phyloP scores from a whole-genome alignment of 2,888 invertebrate genomes.

The Orchestes rusci region DNA sequence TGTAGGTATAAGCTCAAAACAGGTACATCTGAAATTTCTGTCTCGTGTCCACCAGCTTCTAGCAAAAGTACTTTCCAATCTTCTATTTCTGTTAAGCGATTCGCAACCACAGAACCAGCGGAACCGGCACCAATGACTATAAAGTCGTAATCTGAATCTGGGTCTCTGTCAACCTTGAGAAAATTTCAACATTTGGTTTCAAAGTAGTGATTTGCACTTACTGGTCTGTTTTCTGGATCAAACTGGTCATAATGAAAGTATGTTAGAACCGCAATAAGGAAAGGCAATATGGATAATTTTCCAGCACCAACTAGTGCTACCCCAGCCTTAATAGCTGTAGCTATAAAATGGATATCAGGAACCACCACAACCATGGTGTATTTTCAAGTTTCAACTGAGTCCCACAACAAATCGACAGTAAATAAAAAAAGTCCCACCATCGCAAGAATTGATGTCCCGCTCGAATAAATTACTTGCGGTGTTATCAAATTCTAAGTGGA shows the following conservation, averaged over 20 bases:
- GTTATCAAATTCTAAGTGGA: no score
- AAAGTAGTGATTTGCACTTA: constrained; percentile 7
- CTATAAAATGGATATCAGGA: constrained; percentile 44
- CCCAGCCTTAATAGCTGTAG: constrained; percentile 61
- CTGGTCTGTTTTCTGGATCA: constrained; percentile 76
- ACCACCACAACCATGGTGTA: no score
- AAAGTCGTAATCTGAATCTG: constrained; percentile 69
- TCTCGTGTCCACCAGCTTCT: constrained; percentile 84
- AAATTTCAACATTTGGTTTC: background rate
- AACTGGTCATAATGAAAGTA: constrained; percentile 80
- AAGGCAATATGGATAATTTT: constrained; percentile 66
- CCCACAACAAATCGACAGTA: no score
- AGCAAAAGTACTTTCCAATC: constrained; percentile 72
- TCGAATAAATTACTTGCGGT: no score
- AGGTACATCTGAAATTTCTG: constrained; percentile 80
- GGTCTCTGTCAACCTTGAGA: constrained; percentile 17
- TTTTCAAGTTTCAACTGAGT: no score
- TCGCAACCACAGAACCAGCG: constrained; percentile 77
- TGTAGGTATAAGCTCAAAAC: constrained; percentile 80
- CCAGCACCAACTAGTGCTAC: constrained; percentile 63
- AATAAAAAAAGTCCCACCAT: no score
- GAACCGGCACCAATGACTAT: constrained; percentile 77
- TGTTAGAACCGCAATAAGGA: constrained; percentile 66
- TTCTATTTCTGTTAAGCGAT: constrained; percentile 68
- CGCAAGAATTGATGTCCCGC: no score